Base-by-base conservation (phyloP, 1,140 invertebrate genomes). In the Drosophila bocqueti region DNA sequence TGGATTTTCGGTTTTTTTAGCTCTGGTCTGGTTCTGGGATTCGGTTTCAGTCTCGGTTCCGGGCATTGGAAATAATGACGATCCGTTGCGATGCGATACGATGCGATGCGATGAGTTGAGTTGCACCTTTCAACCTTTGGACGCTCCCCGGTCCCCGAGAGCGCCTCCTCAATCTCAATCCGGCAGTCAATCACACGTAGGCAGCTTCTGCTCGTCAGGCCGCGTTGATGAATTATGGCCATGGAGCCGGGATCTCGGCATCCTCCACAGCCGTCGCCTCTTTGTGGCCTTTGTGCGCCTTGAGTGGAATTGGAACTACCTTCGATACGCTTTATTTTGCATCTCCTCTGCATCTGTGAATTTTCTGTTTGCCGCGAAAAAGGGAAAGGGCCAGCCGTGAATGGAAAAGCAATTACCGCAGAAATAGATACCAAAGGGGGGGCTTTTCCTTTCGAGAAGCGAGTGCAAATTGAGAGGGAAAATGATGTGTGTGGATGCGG, bases 111-210 rank as follows among this genome's bases (percentile, higher is more conserved):
- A 24, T 64, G 26, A 64, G 65, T 61, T 65, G 62, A 66, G 45
- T 68, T 68, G 66, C 66, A 68, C 45, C 66, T 42, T 40, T 68
- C 66, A 68, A 68, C 66, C 66, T 68, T 68, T 67, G 18, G 62
- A 21, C 43, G 10, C 61, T n/a, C 31, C 31, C n/a, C n/a, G 6
- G 10, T 4, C 42, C 42, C 15, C 60, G 15, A 8, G 15, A 29
- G 13, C 34, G 9, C 21, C 24, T 57, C 61, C 61, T 57, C 49
- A 34, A 43, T 61, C 54, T 60, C 16, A 55, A 38, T 40, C 24
- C 65, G 29, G 61, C 81, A 84, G 81, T 83, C 81, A 83, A 83
- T 83, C 81, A 84, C 72, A 81, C 72, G 81, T 72, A 83, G 72
- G 52, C 76, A 80, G 81, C 77, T 76, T 58, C 55, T 79, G 74